Percentiles rank a stretch among this genome's conserved stretches.
phyloP scores from a whole-genome alignment of 2,888 invertebrate genomes.

The Drosophila siamana region DNA sequence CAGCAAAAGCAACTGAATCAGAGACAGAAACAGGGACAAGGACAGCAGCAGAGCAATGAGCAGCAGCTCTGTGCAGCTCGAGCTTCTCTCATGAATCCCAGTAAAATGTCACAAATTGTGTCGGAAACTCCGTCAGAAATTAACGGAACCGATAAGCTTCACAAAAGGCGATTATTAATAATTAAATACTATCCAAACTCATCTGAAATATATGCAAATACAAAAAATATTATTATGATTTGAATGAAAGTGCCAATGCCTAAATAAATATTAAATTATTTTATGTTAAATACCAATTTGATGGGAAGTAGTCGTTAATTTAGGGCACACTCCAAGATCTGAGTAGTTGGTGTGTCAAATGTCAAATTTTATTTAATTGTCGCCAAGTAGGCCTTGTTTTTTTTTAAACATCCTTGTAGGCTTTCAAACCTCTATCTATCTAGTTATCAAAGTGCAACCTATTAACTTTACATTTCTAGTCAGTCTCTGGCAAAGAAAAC shows the following conservation, averaged over 20 bases:
- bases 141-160: neutral
- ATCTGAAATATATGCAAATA: no score
- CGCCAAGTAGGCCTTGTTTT: neutral
- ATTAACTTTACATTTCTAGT: neutral
- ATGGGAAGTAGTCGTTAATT: no score
- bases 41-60: slow-evolving; percentile 24
- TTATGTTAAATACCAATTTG: no score
- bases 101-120: slow-evolving; percentile 13
- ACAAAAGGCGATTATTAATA: neutral
- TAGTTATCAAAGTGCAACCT: neutral
- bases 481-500: neutral
- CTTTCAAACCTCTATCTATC: neutral
- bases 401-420: neutral
- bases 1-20: slow-evolving; percentile 11
- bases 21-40: slow-evolving; percentile 18
- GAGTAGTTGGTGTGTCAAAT: no score
- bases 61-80: slow-evolving; percentile 3
- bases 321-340: no score
- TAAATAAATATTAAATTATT: no score
- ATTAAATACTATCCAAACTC: no score
- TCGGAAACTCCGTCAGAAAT: neutral
- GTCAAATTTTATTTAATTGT: neutral
- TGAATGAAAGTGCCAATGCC: no score
- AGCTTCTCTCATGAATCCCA: slow-evolving; percentile 4
- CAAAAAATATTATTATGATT: no score